A percentile compares a stretch with the other conserved stretches of the same genome.
Conservation (phyloP, 2,888 invertebrate genomes). For the Melanostoma scalare region DNA sequence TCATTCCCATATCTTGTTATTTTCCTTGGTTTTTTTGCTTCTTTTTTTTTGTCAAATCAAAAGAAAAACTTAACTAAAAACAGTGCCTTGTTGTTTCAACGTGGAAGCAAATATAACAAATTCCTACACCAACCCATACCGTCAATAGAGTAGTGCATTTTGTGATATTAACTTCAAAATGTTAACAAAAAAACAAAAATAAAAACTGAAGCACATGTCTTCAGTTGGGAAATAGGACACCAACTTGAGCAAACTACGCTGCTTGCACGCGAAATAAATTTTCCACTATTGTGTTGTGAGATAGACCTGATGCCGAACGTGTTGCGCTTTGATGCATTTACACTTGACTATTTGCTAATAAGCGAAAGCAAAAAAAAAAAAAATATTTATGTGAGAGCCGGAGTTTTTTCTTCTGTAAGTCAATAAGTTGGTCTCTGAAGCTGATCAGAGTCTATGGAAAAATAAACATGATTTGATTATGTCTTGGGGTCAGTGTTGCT, state of each 20-base stretch:
- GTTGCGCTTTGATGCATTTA: constrained; percentile 19
- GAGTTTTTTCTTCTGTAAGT: background rate
- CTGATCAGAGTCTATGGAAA: constrained; percentile 27
- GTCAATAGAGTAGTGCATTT: constrained; percentile 10
- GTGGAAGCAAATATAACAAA: constrained; percentile 25
- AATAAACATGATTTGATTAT: constrained; percentile 42
- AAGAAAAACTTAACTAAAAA: background rate
- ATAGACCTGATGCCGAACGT: background rate
- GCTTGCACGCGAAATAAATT: background rate
- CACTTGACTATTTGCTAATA: constrained; percentile 35
- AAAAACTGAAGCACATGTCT: constrained; percentile 29
- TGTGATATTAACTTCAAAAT: constrained; percentile 19
- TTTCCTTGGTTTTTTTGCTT: constrained; percentile 1
- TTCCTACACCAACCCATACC: constrained; percentile 19
- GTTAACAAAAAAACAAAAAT: background rate
- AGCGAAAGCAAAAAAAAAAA: constrained; percentile 3
- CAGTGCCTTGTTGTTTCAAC: constrained; percentile 7
- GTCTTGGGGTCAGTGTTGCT: constrained; percentile 53
- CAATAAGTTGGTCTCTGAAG: constrained; percentile 11
- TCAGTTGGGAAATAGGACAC: constrained; percentile 32
- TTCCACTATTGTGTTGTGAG: background rate
- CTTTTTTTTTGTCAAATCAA: background rate
- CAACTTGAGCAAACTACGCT: background rate
- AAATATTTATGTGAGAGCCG: constrained; percentile 16
- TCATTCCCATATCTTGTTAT: constrained; percentile 55